These are phyloP conservation scores for Cataglyphis livida DNA, from an alignment of 2,888 invertebrate genomes.

Conservation along the genomic window DNA sequence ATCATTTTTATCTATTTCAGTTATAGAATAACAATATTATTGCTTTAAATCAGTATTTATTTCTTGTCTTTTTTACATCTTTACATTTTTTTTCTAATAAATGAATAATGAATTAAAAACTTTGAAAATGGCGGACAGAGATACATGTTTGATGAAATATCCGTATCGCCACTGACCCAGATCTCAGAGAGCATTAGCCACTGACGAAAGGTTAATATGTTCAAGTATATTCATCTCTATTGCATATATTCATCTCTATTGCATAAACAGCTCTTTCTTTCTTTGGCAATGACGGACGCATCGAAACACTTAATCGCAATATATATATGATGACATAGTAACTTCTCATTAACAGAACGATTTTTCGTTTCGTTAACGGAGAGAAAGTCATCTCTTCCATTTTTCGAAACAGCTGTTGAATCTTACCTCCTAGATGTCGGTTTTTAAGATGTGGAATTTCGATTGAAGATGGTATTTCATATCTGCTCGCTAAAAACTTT, in stretches of 20 bases:
- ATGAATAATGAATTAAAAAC: not conserved
- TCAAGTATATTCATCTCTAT: not conserved
- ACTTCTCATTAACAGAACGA: not conserved
- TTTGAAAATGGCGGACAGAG: not conserved
- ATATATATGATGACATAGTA: not conserved
- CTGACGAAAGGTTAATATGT: not conserved
- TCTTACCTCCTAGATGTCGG: too few species aligned
- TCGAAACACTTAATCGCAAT: conserved; percentile 1
- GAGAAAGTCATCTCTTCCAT: not conserved
- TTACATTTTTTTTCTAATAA: not conserved
- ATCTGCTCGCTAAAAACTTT: not conserved
- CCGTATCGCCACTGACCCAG: not conserved
- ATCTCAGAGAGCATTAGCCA: not conserved
- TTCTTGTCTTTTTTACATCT: not conserved
- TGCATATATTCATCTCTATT: not conserved
- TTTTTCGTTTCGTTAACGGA: not conserved
- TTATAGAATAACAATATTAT: not conserved
- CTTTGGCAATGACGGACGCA: not conserved
- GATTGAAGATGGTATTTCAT: not conserved
- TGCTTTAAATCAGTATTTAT: not conserved
- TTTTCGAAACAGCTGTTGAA: not conserved
- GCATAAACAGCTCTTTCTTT: not conserved
- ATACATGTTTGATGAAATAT: not conserved
- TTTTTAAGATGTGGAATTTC: too few species aligned
- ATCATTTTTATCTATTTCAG: not conserved